A percentile compares a stretch with the other conserved stretches of the same genome.
phyloP scores from a whole-genome alignment of 2,113 vertebrate genomes.

The Potamarius usumacintae region DNA sequence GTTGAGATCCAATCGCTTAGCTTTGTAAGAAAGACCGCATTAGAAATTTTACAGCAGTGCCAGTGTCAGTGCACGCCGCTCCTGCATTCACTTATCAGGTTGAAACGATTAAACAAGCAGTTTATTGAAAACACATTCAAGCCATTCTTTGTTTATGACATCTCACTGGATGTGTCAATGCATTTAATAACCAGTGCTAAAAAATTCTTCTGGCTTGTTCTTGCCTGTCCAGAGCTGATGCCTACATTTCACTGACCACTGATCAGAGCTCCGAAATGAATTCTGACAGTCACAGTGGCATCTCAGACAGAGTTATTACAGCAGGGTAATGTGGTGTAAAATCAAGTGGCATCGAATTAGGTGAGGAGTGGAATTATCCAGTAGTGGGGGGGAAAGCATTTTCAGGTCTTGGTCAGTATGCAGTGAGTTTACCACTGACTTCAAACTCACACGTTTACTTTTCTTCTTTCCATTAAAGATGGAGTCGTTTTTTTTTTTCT shows the following conservation, averaged over 20 bases:
- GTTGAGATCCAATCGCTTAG: conserved; percentile 40
- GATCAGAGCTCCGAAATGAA: conserved; percentile 4
- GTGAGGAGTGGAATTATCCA: not conserved
- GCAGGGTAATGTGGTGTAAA: conserved; percentile 14
- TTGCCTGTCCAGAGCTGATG: not conserved
- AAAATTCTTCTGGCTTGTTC: not conserved
- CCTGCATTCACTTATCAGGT: conserved; percentile 25
- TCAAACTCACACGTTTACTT: not conserved
- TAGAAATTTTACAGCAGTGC: conserved; percentile 28
- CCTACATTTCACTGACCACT: not conserved
- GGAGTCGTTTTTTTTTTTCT: not conserved
- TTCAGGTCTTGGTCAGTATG: not conserved
- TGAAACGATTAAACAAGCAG: not conserved
- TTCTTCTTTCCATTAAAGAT: not conserved
- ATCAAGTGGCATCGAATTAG: conserved; percentile 19
- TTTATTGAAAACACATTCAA: conserved; percentile 1
- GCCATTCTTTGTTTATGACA: not conserved
- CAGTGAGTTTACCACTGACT: not conserved
- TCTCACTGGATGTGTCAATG: not conserved
- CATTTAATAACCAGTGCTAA: not conserved
- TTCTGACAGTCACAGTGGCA: conserved; percentile 4
- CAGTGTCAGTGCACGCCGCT: not conserved
- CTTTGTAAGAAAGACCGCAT: conserved; percentile 15
- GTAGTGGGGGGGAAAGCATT: not conserved
- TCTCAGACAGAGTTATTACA: conserved; percentile 6